phyloP scores from a whole-genome alignment of 1,140 invertebrate species.

The Hesperophylax magnus region DNA sequence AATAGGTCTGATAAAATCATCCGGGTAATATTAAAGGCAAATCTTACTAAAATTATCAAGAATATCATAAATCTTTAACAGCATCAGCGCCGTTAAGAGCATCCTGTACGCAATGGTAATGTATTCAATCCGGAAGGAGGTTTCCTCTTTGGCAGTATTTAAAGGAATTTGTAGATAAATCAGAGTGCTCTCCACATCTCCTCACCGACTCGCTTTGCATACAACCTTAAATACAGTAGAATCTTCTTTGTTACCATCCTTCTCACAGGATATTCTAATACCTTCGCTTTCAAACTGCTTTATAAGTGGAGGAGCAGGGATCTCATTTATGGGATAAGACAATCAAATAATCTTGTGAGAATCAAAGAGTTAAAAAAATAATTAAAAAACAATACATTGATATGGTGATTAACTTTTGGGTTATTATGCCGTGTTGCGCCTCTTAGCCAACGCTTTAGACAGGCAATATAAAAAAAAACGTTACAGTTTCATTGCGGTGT shows the following conservation, averaged over 20 bases:
- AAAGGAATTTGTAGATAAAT: constrained; percentile 58
- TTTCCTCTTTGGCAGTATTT: constrained; percentile 56
- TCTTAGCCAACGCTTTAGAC: no score
- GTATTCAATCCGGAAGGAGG: constrained; percentile 55
- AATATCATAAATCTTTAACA: neutral
- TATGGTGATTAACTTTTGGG: no score
- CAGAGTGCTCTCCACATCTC: constrained; percentile 45
- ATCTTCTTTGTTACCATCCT: neutral
- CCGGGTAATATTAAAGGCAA: neutral
- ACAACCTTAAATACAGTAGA: constrained; percentile 8
- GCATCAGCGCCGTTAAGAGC: neutral
- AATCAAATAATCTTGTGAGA: no score
- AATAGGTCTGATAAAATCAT: neutral
- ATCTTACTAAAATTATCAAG: neutral
- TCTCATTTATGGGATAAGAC: no score
- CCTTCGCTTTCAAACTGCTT: no score
- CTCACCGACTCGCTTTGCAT: constrained; percentile 5
- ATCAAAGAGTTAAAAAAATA: no score
- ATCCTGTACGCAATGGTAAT: constrained; percentile 40
- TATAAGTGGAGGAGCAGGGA: no score
- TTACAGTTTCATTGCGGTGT: no score
- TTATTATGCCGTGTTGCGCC: no score
- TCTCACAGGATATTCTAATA: no score
- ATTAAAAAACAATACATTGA: no score
- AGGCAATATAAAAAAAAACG: no score